phyloP scores from a whole-genome alignment of 2,888 invertebrate species.

The Coleophora flavipennella region DNA sequence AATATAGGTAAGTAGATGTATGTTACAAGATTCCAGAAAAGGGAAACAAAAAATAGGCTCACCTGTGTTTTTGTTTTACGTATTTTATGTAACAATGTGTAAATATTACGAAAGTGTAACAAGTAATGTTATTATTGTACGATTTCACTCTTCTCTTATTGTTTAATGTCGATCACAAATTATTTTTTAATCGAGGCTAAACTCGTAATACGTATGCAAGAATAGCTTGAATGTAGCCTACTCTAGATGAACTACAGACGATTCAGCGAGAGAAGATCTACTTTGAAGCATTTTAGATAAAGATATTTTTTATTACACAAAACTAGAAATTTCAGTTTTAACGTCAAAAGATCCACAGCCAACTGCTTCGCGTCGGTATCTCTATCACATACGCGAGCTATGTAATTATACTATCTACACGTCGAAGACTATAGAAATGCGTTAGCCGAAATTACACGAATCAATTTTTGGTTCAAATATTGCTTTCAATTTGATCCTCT shows the following conservation, averaged over 20 bases:
- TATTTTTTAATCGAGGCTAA: constrained; percentile 42
- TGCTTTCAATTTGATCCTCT: no score
- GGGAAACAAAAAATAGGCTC: constrained; percentile 58
- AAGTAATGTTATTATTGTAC: constrained; percentile 62
- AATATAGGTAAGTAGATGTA: constrained; percentile 26
- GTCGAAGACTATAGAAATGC: no score
- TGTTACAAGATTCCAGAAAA: constrained; percentile 33
- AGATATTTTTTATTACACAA: constrained; percentile 32
- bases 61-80: constrained; percentile 48
- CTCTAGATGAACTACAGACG: constrained; percentile 20
- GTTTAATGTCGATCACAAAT: constrained; percentile 56
- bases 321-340: constrained; percentile 22
- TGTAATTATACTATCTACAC: constrained; percentile 5
- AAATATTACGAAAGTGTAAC: constrained; percentile 61
- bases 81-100: constrained; percentile 61
- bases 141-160: constrained; percentile 56
- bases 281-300: constrained; percentile 36
- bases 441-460: no score
- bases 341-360: constrained; percentile 43
- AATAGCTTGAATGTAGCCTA: constrained; percentile 31
- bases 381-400: constrained; percentile 26
- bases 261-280: constrained; percentile 26
- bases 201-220: constrained; percentile 38
- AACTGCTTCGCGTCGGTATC: constrained; percentile 46
- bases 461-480: no score